Evolutionary conservation across 2,888 invertebrate species (phyloP).

Genomic region (Hydroisotoma schaefferi): DNA sequence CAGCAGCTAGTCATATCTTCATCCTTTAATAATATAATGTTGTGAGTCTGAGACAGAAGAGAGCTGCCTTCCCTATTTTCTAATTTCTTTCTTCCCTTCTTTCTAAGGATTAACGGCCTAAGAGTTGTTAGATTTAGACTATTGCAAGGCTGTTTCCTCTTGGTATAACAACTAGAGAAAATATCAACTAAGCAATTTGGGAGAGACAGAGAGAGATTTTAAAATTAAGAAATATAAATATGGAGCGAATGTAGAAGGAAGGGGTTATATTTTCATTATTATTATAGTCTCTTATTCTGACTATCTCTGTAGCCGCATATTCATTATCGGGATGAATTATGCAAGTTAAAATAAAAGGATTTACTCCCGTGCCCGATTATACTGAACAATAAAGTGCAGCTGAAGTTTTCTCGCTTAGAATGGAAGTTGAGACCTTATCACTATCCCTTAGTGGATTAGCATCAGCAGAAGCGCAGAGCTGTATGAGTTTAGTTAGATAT

Average conservation of each 20-base stretch:
- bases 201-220: too few species aligned
- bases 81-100: neutral
- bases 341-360: conserved; percentile 5
- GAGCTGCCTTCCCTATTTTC: neutral
- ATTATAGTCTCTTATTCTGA: too few species aligned
- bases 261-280: too few species aligned
- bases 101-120: neutral
- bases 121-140: too few species aligned
- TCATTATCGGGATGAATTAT: conserved; percentile 6
- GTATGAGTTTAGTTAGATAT: neutral
- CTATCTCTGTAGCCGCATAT: too few species aligned
- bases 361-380: neutral
- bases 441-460: conserved; percentile 9
- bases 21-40: too few species aligned
- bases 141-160: too few species aligned
- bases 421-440: conserved; percentile 25
- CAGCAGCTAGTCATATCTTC: too few species aligned
- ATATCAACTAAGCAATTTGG: too few species aligned
- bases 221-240: too few species aligned
- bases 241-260: too few species aligned
- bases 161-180: too few species aligned
- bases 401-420: conserved; percentile 10
- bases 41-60: neutral
- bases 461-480: neutral
- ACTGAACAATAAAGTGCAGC: conserved; percentile 1